A percentile compares a stretch with the other conserved stretches of the same genome.
Conservation (phyloP, 35 echinoderm and acorn worm genomes). For the Eucidaris tribuloides region DNA sequence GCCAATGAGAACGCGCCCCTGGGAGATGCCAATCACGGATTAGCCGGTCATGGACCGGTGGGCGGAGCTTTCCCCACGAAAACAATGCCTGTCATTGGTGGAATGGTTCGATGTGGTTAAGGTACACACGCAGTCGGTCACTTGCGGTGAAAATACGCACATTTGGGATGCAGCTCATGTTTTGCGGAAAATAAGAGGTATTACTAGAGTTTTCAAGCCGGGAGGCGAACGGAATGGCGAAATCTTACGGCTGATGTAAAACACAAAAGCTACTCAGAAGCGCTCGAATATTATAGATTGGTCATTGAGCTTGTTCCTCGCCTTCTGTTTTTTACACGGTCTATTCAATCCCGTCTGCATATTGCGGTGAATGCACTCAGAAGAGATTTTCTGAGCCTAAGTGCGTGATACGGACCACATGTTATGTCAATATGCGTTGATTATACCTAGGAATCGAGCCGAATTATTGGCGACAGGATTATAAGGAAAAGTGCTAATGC, state of each 20-base stretch:
- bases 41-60: neutral
- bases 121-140: too few species aligned
- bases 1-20: constrained; percentile 2
- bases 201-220: constrained; percentile 2
- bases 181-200: neutral
- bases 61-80: constrained; percentile 11
- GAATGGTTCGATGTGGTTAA: too few species aligned
- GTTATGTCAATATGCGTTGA: constrained; percentile 25
- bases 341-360: neutral
- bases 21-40: constrained; percentile 29
- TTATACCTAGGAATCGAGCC: neutral
- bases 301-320: neutral
- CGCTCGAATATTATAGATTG: neutral
- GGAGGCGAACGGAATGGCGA: neutral
- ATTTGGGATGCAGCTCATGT: too few species aligned
- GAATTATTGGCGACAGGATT: neutral
- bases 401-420: constrained; percentile 23
- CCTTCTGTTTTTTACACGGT: neutral
- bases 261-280: neutral
- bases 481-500: neutral
- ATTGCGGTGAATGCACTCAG: neutral
- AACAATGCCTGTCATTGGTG: neutral
- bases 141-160: too few species aligned
- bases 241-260: neutral
- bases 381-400: neutral